phyloP scores from a whole-genome alignment of 2,797 vertebrate genomes.

The Ctenochaetus hawaiiensis region DNA sequence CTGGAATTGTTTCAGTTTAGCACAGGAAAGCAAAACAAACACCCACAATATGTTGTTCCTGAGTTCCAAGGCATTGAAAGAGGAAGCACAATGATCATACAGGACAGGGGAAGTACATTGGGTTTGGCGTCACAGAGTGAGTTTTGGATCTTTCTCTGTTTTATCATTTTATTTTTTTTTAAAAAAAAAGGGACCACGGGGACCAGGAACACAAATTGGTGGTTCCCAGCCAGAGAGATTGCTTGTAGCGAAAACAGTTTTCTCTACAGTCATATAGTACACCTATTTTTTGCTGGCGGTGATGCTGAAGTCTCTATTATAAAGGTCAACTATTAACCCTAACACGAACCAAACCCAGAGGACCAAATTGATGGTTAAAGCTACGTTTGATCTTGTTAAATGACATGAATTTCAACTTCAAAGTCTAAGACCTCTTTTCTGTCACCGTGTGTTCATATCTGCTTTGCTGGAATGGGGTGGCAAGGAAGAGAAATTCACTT shows the following conservation, averaged over 20 bases:
- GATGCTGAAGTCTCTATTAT: not conserved
- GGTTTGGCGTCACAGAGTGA: not conserved
- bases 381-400: slow-evolving; percentile 2
- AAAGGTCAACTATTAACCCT: slow-evolving; percentile 7
- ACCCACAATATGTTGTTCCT: not conserved
- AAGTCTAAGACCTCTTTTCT: not conserved
- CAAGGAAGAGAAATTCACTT: not conserved
- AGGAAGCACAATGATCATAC: slow-evolving; percentile 1
- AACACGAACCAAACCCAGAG: not conserved
- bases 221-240: slow-evolving; percentile 7
- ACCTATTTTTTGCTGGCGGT: slow-evolving; percentile 12
- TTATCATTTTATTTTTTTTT: slow-evolving; percentile 1
- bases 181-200: not conserved
- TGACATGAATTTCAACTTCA: not conserved
- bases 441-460: not conserved
- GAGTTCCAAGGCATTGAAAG: not conserved
- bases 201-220: not conserved
- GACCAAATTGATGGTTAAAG: slow-evolving; percentile 14
- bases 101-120: slow-evolving; percentile 23
- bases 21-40: slow-evolving; percentile 16
- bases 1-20: not conserved
- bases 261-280: slow-evolving; percentile 16
- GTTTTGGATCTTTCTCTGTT: slow-evolving; percentile 13
- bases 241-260: slow-evolving; percentile 5
- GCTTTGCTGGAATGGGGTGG: too few relatives aligned